These are phyloP conservation scores for Tragelaphus strepsiceros DNA, from an alignment of 2,113 vertebrate species.

Conservation along the genomic window DNA sequence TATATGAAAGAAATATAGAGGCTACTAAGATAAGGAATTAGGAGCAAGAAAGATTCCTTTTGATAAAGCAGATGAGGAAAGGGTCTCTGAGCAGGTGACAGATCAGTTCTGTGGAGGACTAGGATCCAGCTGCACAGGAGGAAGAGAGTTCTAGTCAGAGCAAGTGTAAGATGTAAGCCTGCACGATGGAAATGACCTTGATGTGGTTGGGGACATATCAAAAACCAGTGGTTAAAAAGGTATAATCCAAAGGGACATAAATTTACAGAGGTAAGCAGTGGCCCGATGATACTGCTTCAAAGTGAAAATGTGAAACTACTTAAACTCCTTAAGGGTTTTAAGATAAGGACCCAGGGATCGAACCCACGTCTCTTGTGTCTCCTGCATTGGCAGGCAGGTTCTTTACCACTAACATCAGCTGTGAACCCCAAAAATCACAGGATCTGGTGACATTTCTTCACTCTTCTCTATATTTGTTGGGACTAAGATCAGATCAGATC, in stretches of 20 bases:
- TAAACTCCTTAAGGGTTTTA: not conserved
- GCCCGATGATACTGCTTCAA: not conserved
- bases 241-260: not conserved
- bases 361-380: accelerated
- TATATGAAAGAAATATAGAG: not conserved
- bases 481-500: no score
- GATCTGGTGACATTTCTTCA: not conserved
- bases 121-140: not conserved
- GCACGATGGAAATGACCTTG: not conserved
- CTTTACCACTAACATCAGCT: not conserved
- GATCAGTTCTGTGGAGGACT: not conserved
- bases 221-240: not conserved
- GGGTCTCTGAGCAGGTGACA: not conserved
- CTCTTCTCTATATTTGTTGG: not conserved
- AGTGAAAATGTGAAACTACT: not conserved
- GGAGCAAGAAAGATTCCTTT: not conserved
- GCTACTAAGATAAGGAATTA: not conserved
- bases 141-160: not conserved
- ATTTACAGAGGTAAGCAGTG: not conserved
- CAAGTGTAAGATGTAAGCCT: not conserved
- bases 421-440: not conserved
- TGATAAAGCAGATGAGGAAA: not conserved
- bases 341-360: not conserved
- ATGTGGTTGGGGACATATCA: not conserved
- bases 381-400: not conserved